Evolutionary conservation across 2,888 invertebrate genomes (phyloP).

Genomic region (Trachelus iudaicus): DNA sequence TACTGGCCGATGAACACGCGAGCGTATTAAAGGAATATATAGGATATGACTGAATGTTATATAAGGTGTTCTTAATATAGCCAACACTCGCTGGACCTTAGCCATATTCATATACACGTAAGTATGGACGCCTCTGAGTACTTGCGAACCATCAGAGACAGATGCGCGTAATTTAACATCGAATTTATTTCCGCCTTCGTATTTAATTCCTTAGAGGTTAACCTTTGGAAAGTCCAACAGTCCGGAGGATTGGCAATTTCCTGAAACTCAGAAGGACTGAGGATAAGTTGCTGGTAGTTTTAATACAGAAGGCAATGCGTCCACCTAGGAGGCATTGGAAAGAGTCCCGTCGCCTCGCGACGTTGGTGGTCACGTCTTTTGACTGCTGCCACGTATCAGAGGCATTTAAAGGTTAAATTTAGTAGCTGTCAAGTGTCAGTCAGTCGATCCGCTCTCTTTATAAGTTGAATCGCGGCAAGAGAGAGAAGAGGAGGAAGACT

Average conservation of each 20-base stretch:
- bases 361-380: slow-evolving; percentile 1
- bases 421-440: slow-evolving; percentile 20
- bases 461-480: neutral
- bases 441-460: neutral
- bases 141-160: slow-evolving; percentile 5
- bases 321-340: neutral
- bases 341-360: neutral
- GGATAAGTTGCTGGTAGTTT: neutral
- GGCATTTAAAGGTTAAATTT: slow-evolving; percentile 38
- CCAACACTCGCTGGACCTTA: slow-evolving; percentile 52
- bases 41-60: slow-evolving; percentile 47
- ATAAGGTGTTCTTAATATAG: slow-evolving; percentile 54
- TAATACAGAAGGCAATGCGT: neutral
- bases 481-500: neutral
- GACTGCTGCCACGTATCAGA: slow-evolving; percentile 14
- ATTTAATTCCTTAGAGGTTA: neutral
- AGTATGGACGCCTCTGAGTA: slow-evolving; percentile 14
- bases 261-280: neutral
- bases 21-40: slow-evolving; percentile 6
- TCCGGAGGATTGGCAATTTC: neutral
- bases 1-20: neutral
- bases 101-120: slow-evolving; percentile 44
- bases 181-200: slow-evolving; percentile 18
- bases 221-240: neutral
- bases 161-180: slow-evolving; percentile 23